Conservation (phyloP, 2,888 invertebrate genomes). For the Penaeus monodon region DNA sequence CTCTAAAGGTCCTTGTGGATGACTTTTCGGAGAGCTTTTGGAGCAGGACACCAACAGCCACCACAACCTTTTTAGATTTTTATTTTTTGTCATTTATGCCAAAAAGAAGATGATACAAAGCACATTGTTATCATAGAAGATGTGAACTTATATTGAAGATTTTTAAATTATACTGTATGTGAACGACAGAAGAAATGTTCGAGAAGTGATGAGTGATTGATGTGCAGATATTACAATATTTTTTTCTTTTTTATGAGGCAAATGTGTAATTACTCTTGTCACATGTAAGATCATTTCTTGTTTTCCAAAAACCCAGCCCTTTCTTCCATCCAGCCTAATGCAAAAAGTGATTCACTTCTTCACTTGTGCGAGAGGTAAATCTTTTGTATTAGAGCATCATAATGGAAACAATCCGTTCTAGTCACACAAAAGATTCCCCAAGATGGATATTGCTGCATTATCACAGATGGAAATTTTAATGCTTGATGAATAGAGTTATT, state of each 20-base stretch:
- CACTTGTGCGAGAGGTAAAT: conserved; percentile 33
- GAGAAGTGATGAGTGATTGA: conserved; percentile 48
- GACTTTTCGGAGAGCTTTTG: conserved; percentile 21
- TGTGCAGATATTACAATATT: conserved; percentile 49
- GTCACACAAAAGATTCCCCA: conserved; percentile 52
- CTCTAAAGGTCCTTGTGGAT: conserved; percentile 25
- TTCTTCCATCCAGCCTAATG: conserved; percentile 55
- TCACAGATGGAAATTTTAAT: conserved; percentile 37
- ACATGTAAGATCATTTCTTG: conserved; percentile 50
- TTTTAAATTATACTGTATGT: conserved; percentile 48
- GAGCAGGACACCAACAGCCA: conserved; percentile 31
- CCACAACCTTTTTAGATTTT: conserved; percentile 43
- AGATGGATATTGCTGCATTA: conserved; percentile 45
- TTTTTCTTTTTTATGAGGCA: conserved; percentile 31
- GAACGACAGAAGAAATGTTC: conserved; percentile 44
- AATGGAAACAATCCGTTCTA: conserved; percentile 57
- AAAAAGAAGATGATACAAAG: conserved; percentile 42
- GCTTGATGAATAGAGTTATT: conserved; percentile 37
- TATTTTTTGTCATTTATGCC: conserved; percentile 55
- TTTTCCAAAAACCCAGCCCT: conserved; percentile 46
- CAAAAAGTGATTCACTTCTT: conserved; percentile 31
- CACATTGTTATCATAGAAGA: conserved; percentile 52
- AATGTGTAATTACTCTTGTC: conserved; percentile 45
- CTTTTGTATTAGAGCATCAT: conserved; percentile 45
- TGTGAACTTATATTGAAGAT: conserved; percentile 41